Conservation (phyloP, 2,888 invertebrate species). For the Ormia ochracea region DNA sequence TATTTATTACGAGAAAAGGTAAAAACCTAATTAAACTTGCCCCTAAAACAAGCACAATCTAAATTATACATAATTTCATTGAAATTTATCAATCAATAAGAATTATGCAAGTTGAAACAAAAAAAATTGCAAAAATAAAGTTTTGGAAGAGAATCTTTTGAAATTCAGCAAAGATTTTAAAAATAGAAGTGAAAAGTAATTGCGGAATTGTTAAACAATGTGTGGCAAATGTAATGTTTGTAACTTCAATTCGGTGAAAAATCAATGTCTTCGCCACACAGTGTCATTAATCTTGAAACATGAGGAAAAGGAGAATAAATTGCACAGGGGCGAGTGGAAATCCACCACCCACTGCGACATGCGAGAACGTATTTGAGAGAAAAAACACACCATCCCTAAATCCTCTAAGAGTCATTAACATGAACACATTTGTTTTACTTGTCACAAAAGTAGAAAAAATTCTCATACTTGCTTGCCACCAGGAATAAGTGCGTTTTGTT, state of each 20-base stretch:
- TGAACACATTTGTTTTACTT: conserved; percentile 42
- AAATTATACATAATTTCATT: background rate
- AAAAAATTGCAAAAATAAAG: background rate
- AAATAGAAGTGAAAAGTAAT: background rate
- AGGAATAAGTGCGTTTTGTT: conserved; percentile 49
- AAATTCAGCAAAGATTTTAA: background rate
- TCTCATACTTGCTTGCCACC: conserved; percentile 11
- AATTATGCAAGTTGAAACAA: background rate
- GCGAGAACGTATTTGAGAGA: background rate
- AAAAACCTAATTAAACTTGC: background rate
- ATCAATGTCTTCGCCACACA: conserved; percentile 54
- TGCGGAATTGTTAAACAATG: background rate
- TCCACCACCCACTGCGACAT: conserved; percentile 57
- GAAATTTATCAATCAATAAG: background rate
- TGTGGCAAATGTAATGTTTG: background rate
- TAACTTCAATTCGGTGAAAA: conserved; percentile 48
- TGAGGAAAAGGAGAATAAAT: conserved; percentile 4
- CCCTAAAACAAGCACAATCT: background rate
- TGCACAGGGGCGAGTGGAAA: conserved; percentile 30
- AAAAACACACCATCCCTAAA: conserved; percentile 53
- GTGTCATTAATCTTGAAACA: background rate
- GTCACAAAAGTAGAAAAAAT: conserved; percentile 13
- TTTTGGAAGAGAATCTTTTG: background rate
- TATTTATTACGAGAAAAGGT: conserved; percentile 4
- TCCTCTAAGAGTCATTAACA: conserved; percentile 54